Evolutionary conservation across 2,888 invertebrate species (phyloP), one percentile per base, ranked within the genome.

Genomic region (Fragum sueziense): DNA sequence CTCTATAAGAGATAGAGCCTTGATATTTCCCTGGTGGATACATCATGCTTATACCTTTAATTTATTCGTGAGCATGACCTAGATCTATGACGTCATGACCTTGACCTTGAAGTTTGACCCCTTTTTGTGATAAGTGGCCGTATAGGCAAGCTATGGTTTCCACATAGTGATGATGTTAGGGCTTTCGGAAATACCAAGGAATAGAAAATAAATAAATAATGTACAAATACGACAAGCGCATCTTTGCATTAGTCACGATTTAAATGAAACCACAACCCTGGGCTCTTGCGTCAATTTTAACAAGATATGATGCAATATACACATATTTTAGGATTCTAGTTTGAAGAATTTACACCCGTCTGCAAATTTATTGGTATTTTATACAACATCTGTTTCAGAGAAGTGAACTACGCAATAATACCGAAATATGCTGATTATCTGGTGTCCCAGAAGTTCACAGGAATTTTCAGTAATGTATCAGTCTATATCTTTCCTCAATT

Each of bases 391-490:
- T 62, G 4, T 85, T 86, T 34, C 74, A 90, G 90, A 7, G 88
- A 90, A 62, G 86, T 96, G 51, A 95, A 95, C 87, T 94, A 94
- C 74, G 91, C 93, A 0, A 91, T 93, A 2, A 95, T 96, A 70
- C 95, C 95, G 1, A 89, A 93, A 1, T 97, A 97, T 91, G 96
- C 96, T 0, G 93, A 95, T 85, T 95, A 94, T 90, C 93, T 97
- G 65, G 93, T 94, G 22, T 93, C 94, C 31, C 94, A 94, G 69
- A 95, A 95, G 37, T 95, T 97, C 59, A 94, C 95, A 77, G 95
- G 95, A 3, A 94, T 97, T 51, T 93, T 97, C 79, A 96, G 96
- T 96, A 78, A 86, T 80, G 72, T 59, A 73, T 29, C 25, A n/a
- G n/a, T n/a, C n/a, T n/a, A n/a, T n/a, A n/a, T n/a, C n/a, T n/a